These are phyloP conservation scores for Papilio machaon DNA, from an alignment of 1,140 invertebrate species.

Conservation along the genomic window DNA sequence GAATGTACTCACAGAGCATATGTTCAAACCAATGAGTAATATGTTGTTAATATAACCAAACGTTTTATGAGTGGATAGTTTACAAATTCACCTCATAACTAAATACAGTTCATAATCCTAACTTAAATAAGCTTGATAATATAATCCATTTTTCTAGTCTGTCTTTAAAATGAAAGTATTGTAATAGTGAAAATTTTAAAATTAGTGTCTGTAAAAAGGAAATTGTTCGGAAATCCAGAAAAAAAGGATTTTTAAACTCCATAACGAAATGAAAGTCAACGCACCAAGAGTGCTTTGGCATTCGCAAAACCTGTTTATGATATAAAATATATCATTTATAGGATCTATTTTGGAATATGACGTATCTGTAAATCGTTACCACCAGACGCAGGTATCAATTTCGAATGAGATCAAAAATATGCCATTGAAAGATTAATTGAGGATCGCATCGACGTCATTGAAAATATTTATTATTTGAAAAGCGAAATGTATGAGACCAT, in stretches of 20 bases:
- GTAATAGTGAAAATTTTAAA: too few relatives aligned
- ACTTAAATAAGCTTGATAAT: neutral
- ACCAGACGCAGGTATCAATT: slow-evolving; percentile 21
- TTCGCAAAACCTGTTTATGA: neutral
- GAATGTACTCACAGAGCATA: neutral
- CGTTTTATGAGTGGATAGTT: neutral
- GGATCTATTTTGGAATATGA: neutral
- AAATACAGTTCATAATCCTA: too few relatives aligned
- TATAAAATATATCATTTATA: neutral
- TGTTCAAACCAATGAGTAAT: slow-evolving; percentile 6
- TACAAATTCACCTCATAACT: neutral
- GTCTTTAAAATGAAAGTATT: too few relatives aligned
- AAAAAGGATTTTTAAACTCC: neutral
- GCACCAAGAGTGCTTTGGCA: neutral
- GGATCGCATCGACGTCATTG: slow-evolving; percentile 21
- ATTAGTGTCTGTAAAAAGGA: neutral
- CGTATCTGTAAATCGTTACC: slow-evolving; percentile 5
- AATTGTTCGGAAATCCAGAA: neutral
- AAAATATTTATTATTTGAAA: slow-evolving; percentile 20
- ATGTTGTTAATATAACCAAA: neutral
- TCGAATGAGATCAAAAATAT: slow-evolving; percentile 29
- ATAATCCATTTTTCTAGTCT: too few relatives aligned
- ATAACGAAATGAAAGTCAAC: neutral
- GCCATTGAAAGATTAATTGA: slow-evolving; percentile 30
- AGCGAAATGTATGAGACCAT: slow-evolving; percentile 45